Evolutionary conservation across 2,797 vertebrate genomes (phyloP).

Genomic region (Chaunax sp.): DNA sequence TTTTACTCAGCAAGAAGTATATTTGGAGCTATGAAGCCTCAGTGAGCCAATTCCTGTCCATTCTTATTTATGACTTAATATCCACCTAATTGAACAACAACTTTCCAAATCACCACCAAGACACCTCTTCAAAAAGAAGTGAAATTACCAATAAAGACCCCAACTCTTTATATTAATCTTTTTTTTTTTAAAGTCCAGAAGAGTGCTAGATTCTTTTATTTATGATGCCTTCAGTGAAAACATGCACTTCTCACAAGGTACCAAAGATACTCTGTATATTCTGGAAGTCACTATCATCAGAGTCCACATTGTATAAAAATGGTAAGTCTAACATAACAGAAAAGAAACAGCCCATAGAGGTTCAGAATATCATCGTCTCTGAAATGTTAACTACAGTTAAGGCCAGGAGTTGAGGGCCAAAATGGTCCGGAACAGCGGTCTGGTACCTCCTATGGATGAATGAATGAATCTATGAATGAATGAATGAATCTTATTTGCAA

Average conservation of each 20-base stretch:
- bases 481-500: no score
- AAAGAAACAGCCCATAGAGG: slow-evolving; percentile 25
- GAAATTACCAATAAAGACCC: slow-evolving; percentile 10
- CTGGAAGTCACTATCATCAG: slow-evolving; percentile 30
- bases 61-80: slow-evolving; percentile 3
- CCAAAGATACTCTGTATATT: slow-evolving; percentile 2
- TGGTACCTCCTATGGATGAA: no score
- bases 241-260: slow-evolving; percentile 19
- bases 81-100: slow-evolving; percentile 12
- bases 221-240: slow-evolving; percentile 29
- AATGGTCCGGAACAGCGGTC: no score
- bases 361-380: slow-evolving; percentile 39
- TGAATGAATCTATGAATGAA: no score
- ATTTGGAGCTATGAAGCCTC: slow-evolving; percentile 15
- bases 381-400: slow-evolving; percentile 32
- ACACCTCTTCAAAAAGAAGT: slow-evolving; percentile 11
- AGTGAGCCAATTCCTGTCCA: neutral
- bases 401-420: no score
- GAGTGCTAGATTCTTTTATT: neutral
- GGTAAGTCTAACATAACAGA: slow-evolving; percentile 8
- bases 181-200: neutral
- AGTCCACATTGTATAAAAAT: slow-evolving; percentile 37
- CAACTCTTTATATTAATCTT: neutral
- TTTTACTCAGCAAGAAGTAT: slow-evolving; percentile 9
- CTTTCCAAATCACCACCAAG: slow-evolving; percentile 20